Evolutionary conservation across 1,140 invertebrate species (phyloP).

Genomic region (Fopius arisanus): DNA sequence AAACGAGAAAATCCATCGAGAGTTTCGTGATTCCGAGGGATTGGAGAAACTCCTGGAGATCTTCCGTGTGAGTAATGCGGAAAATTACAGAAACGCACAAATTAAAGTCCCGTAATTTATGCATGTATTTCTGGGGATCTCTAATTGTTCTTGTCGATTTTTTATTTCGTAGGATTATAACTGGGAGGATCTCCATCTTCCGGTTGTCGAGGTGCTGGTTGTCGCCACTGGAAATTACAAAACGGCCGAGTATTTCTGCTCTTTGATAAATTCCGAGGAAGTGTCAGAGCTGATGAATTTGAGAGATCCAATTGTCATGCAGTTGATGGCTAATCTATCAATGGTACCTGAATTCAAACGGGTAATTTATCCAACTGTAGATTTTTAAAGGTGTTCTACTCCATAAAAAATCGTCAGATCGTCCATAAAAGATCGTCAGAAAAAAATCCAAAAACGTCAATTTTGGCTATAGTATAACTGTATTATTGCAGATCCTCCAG

Average conservation of each 20-base stretch:
- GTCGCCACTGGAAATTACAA: slow-evolving; percentile 42
- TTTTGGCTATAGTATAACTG: too few relatives aligned
- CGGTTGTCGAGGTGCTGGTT: slow-evolving; percentile 40
- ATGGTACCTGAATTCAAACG: slow-evolving; percentile 14
- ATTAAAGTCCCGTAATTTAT: too few relatives aligned
- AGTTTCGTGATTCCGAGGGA: slow-evolving; percentile 48
- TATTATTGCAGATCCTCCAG: slow-evolving; percentile 32
- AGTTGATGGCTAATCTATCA: not conserved
- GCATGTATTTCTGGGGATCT: too few relatives aligned
- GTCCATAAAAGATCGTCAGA: too few relatives aligned
- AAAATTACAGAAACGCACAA: not conserved
- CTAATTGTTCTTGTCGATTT: not conserved
- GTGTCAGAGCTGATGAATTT: slow-evolving; percentile 42
- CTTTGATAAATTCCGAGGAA: slow-evolving; percentile 32
- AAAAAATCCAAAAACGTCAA: too few relatives aligned
- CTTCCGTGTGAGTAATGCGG: slow-evolving; percentile 47
- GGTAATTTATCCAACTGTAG: slow-evolving; percentile 34
- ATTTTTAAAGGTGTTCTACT: too few relatives aligned
- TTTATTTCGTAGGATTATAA: slow-evolving; percentile 42
- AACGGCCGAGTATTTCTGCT: slow-evolving; percentile 40
- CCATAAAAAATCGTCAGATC: too few relatives aligned
- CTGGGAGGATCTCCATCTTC: slow-evolving; percentile 47
- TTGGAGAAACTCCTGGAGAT: slow-evolving; percentile 46
- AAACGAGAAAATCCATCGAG: slow-evolving; percentile 46
- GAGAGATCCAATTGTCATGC: slow-evolving; percentile 28